Evolutionary conservation across 1,140 invertebrate species (phyloP), one percentile per base, ranked within the genome.

Genomic region (Aphaenogaster floridana): DNA sequence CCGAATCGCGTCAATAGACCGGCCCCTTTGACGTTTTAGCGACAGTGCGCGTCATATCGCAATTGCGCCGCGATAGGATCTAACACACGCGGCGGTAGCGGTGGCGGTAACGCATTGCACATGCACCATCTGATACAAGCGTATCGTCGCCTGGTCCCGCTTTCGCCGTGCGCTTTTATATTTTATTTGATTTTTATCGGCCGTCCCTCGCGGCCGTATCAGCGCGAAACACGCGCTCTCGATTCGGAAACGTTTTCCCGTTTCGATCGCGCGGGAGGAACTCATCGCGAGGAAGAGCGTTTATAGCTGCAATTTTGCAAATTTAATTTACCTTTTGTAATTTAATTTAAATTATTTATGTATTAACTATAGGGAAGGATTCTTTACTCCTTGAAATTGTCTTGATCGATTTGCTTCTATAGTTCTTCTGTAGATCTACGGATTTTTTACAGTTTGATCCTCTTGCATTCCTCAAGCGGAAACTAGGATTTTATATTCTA

Each of bases 141-240:
- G 42, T 17, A 69, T 69, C 64, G 63, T 52, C 64, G 64, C 48
- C 48, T 54, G 15, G 71, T 54, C 50, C 21, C 57, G 42, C 57
- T 42, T 21, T 45, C 21, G 28, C 21, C 34, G 66, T 21, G 36
- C 71, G 78, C 78, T 66, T 76, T 84, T 79, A 66, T 54, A 36
- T 83, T 90, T 91, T 86, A 91, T 89, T 92, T 86, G 91, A 92
- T 92, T 90, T 86, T 89, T 90, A 88, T 88, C 88, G 21, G 54
- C 42, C 42, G 36, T 11, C 48, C 78, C 50, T 39, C 34, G 34
- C 45, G 66, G 15, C 79, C 79, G n/a, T 59, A 83, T 74, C 28
- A 36, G 42, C 66, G 79, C 54, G 68, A 48, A 36, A 72, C 63
- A 50, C 42, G 21, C 68, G 39, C 42, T 74, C 63, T 42, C 78